phyloP scores from a whole-genome alignment of 2,888 invertebrate genomes.

The Anthrax anthrax region DNA sequence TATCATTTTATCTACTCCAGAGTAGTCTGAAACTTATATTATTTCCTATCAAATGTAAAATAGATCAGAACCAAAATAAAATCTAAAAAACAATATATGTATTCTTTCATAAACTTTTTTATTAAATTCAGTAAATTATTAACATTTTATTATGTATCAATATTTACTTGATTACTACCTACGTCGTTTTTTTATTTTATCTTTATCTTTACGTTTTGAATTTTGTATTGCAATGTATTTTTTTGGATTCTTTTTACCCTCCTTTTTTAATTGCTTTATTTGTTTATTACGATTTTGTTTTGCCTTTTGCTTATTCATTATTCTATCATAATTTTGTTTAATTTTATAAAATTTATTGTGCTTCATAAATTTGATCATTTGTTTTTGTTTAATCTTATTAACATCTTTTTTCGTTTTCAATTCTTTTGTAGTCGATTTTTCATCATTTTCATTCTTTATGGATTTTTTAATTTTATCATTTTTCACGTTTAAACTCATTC shows the following conservation, averaged over 20 bases:
- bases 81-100: too few species aligned
- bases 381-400: slow-evolving; percentile 51
- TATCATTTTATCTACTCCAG: too few species aligned
- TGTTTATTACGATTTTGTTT: slow-evolving; percentile 29
- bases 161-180: too few species aligned
- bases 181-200: slow-evolving; percentile 16
- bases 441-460: slow-evolving; percentile 14
- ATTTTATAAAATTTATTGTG: slow-evolving; percentile 64
- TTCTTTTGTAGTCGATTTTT: slow-evolving; percentile 16
- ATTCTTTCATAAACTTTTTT: too few species aligned
- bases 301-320: slow-evolving; percentile 54
- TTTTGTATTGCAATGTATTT: slow-evolving; percentile 15
- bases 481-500: slow-evolving; percentile 35
- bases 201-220: slow-evolving; percentile 24
- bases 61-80: too few species aligned
- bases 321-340: slow-evolving; percentile 55
- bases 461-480: slow-evolving; percentile 18
- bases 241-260: slow-evolving; percentile 23
- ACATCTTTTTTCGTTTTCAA: slow-evolving; percentile 45
- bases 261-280: slow-evolving; percentile 25
- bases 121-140: too few species aligned
- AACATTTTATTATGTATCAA: too few species aligned
- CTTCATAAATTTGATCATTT: slow-evolving; percentile 56
- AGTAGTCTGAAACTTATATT: too few species aligned
- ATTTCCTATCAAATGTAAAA: too few species aligned